Base-by-base conservation (phyloP, 2,113 vertebrate species). In the Mormyrus iriodes region DNA sequence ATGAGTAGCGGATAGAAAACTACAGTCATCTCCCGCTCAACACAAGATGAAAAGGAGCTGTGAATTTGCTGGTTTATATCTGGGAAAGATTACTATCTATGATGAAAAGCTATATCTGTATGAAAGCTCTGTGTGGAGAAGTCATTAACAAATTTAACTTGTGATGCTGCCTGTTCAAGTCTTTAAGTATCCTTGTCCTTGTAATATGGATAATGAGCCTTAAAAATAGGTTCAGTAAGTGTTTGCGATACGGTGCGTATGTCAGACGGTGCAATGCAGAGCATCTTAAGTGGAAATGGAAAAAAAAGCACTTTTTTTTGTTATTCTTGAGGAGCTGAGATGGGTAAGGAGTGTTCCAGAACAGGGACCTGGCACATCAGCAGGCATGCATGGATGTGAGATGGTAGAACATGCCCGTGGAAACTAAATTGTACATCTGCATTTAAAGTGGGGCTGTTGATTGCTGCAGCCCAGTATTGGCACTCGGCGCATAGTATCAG, bases 81-180 rank as follows among this genome's bases (percentile, higher is more conserved):
- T 53, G 85, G 44, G 85, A 31, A 35, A 86, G n/a, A 86, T 52
- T 51, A 52, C 49, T 48, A 48, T 48, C 82, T 86, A 4, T 31
- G 85, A 86, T 86, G 49, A 86, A 86, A 51, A 84, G 82, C 39
- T 84, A 48, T 84, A 84, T 44, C 44, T 84, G 82, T n/a, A 84
- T 48, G 44, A 48, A 84, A 48, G 82, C 82, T 79, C 7, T 79
- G 24, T 46, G 9, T n/a, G 39, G 82, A 44, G 44, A 48, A 48
- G 21, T 84, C 82, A 24, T 84, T 82, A 85, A 13, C 44, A 86
- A 24, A 52, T 52, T 51, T 44, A 51, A 52, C n/a, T 51, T 86
- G 48, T 52, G 49, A 35, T 31, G 84, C 21, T 4, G 84, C 27
- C n/a, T 35, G 49, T 35, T 86, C 24, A 86, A 86, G 13, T 31